A percentile compares a stretch with the other conserved stretches of the same genome.
Conservation (phyloP, 2,888 invertebrate genomes). For the Tenthredo scrophulariae region DNA sequence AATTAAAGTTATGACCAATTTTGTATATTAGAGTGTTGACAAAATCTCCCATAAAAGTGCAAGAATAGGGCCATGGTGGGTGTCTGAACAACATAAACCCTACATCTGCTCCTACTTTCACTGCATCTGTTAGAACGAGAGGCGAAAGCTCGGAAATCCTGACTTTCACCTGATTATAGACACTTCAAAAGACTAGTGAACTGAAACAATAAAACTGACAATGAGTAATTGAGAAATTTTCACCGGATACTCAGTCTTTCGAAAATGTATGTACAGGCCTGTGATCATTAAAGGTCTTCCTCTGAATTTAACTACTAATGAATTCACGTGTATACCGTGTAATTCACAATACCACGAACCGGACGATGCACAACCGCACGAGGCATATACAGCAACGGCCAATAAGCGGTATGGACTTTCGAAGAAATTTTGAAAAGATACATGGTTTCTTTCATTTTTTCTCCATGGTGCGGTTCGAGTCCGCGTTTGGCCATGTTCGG, state of each 20-base stretch:
- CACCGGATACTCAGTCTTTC: background rate
- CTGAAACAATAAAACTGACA: background rate
- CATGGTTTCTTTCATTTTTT: background rate
- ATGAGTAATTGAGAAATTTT: background rate
- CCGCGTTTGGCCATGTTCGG: background rate
- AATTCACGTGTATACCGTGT: background rate
- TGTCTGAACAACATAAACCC: background rate
- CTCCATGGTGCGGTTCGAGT: background rate
- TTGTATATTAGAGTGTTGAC: background rate
- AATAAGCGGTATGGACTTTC: background rate
- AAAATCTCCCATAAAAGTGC: background rate
- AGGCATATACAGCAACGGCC: background rate
- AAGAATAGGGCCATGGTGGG: background rate
- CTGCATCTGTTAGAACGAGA: background rate
- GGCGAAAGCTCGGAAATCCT: background rate
- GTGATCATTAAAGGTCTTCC: background rate
- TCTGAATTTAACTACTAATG: background rate
- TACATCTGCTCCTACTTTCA: background rate
- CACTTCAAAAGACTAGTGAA: background rate
- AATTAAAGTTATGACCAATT: background rate
- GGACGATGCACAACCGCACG: background rate
- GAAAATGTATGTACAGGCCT: background rate
- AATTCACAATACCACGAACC: background rate
- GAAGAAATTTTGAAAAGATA: background rate
- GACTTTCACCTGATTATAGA: slow-evolving; percentile 10